A percentile compares a stretch with the other conserved stretches of the same genome.
Conservation (phyloP, 2,797 vertebrate genomes). For the Xyrichtys novacula region DNA sequence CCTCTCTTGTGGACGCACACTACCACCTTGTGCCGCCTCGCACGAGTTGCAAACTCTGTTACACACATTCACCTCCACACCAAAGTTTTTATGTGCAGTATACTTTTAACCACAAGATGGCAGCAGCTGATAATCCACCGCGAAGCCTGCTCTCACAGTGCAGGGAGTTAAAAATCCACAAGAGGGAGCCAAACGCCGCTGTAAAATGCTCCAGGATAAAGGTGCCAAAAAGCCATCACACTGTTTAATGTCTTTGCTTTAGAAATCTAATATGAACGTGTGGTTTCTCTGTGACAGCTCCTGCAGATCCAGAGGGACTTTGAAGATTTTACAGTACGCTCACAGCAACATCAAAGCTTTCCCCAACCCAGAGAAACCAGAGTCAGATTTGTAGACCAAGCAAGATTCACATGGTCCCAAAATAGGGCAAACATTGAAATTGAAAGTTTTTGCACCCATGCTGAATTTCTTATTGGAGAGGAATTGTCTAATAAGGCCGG, state of each 20-base stretch:
- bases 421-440: conserved; percentile 1
- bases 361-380: not conserved
- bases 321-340: conserved; percentile 22
- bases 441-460: conserved; percentile 15
- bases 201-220: not conserved
- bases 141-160: not conserved
- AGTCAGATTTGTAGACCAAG: not conserved
- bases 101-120: conserved; percentile 58
- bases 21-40: conserved; percentile 55
- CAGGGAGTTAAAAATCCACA: not conserved
- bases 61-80: accelerated
- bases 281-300: conserved; percentile 20
- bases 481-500: conserved; percentile 61
- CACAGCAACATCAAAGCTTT: conserved; percentile 8
- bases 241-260: conserved; percentile 1
- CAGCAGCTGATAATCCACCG: conserved; percentile 25
- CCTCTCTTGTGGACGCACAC: conserved; percentile 38
- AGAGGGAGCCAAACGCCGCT: conserved; percentile 5
- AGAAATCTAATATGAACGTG: conserved; percentile 17
- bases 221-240: conserved; percentile 13
- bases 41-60: not conserved
- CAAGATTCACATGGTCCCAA: not conserved
- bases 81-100: not conserved
- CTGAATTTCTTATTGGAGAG: conserved; percentile 54
- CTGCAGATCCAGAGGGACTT: conserved; percentile 18